These are phyloP conservation scores for Dendrolimus kikuchii DNA, from an alignment of 1,140 invertebrate genomes.

Conservation along the genomic window DNA sequence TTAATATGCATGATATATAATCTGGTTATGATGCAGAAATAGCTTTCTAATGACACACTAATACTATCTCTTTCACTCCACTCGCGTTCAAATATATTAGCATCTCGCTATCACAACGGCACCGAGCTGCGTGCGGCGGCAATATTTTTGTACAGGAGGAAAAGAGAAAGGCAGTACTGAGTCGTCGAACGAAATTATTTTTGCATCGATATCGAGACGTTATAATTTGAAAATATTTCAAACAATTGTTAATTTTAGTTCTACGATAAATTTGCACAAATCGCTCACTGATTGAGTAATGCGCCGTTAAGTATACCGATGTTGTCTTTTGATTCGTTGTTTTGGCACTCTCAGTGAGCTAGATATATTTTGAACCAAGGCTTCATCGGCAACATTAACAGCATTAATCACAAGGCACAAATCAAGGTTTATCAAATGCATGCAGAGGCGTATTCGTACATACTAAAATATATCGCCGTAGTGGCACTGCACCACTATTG, in stretches of 20 bases:
- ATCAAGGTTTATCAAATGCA: conserved; percentile 32
- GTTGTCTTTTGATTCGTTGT: conserved; percentile 9
- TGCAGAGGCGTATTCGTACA: neutral
- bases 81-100: too few relatives aligned
- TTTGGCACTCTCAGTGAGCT: conserved; percentile 4
- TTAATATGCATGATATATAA: conserved; percentile 42
- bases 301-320: conserved; percentile 14
- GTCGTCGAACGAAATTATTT: too few relatives aligned
- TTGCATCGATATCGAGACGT: conserved; percentile 13
- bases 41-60: too few relatives aligned
- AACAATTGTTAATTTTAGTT: conserved; percentile 54
- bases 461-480: too few relatives aligned
- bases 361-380: conserved; percentile 6
- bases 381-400: conserved; percentile 27
- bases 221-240: conserved; percentile 45
- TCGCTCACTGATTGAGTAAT: conserved; percentile 40
- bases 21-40: too few relatives aligned
- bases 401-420: conserved; percentile 59
- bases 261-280: conserved; percentile 56
- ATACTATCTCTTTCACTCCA: too few relatives aligned
- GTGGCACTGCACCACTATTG: too few relatives aligned
- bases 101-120: too few relatives aligned
- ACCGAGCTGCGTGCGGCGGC: too few relatives aligned
- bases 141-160: too few relatives aligned
- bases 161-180: too few relatives aligned